Base-by-base conservation (phyloP, 2,888 invertebrate genomes). In the Cotesia congregata region DNA sequence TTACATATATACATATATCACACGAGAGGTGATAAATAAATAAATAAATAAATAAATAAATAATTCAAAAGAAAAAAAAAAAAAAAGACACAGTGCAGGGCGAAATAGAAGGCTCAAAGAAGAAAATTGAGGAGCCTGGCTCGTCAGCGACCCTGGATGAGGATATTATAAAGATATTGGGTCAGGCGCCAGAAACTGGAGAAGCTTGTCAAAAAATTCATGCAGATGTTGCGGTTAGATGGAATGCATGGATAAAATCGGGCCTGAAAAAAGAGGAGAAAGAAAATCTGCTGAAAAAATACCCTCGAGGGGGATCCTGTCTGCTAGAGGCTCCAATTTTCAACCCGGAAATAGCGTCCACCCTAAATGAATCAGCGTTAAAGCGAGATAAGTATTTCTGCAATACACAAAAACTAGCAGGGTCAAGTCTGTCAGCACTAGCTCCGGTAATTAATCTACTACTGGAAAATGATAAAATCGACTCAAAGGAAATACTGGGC, bases 201-300 rank as follows among this genome's bases (percentile, higher is more conserved):
- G 68, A 72, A 73, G 30, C 4, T 12, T 72, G 67, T 4, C 15
- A 61, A 30, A 61, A 67, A 68, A 50, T 77, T 50, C 61, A 72
- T 61, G 6, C 68, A 15, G 62, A 62, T n/a, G 4, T 62, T 17
- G 62, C 62, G 6, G n/a, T 62, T n/a, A 62, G 77, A 17, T 72
- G 72, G 61, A 38, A 15, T 9, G 59, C 30, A n/a, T 76, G 67
- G 67, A 67, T 76, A 20, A 70, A 71, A 30, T 12, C 71, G 1
- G 59, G 65, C 6, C 64, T 72, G 60, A 72, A 6, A 6, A 76
- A 76, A 59, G 76, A 76, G 38, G 61, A 15, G 9, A 72, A 72
- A 15, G 76, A 77, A 12, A 40, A 68, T 50, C 67, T 78, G 41
- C 60, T 75, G 9, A 60, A 77, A 70, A 71, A 74, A 69, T 69